Percentiles rank a stretch among this genome's conserved stretches.
Evolutionary conservation across 2,113 vertebrate genomes (phyloP).

Genomic region (Protobothrops flavoviridis): DNA sequence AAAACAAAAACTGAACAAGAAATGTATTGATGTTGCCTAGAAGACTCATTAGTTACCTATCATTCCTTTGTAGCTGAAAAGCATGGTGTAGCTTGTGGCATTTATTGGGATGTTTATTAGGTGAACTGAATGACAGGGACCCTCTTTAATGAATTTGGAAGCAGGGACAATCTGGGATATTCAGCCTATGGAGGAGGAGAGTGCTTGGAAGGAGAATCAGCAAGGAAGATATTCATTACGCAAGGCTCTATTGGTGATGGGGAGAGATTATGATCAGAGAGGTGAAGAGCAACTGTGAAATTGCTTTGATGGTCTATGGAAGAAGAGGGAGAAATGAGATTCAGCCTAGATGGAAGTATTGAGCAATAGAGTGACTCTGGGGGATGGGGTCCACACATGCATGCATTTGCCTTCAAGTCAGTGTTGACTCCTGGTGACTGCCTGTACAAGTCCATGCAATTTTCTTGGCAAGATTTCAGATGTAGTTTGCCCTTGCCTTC

Average conservation of each 20-base stretch:
- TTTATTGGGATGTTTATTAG: not conserved
- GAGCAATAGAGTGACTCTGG: not conserved
- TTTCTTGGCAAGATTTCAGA: not conserved
- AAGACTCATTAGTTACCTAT: not conserved
- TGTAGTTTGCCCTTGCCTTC: not conserved
- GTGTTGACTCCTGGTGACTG: not conserved
- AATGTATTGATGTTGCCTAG: not conserved
- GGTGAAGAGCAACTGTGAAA: not conserved
- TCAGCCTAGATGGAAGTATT: not conserved
- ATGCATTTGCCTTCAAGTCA: not conserved
- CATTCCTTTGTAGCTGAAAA: not conserved
- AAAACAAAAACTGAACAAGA: not conserved
- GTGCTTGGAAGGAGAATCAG: not conserved
- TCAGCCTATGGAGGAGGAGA: not conserved
- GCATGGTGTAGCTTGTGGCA: not conserved
- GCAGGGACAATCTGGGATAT: not conserved
- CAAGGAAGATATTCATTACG: not conserved
- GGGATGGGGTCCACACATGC: fast-evolving
- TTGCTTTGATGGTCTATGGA: not conserved
- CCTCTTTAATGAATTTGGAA: not conserved
- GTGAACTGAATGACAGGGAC: not conserved
- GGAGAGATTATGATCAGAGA: not conserved
- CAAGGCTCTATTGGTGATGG: not conserved
- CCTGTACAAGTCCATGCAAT: not conserved
- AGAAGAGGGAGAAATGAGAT: not conserved